phyloP scores from a whole-genome alignment of 2,888 invertebrate species.

The Leptinotarsa haldemani region DNA sequence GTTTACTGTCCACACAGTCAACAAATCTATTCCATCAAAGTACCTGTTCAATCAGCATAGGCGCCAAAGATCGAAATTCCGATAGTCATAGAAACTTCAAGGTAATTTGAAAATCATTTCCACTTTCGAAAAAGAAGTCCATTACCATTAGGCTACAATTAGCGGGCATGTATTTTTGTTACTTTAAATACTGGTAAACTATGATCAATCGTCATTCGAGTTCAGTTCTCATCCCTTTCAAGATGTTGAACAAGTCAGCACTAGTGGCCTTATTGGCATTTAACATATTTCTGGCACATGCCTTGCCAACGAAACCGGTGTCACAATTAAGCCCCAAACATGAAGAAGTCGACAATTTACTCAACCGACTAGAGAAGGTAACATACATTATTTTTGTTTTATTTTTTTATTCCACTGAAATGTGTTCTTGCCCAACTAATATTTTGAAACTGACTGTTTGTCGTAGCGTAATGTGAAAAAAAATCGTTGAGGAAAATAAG shows the following conservation, averaged over 20 bases:
- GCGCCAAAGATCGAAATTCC: neutral
- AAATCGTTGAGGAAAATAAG: neutral
- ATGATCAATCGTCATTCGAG: neutral
- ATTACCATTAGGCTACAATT: constrained; percentile 8
- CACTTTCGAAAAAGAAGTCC: neutral
- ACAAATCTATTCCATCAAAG: too few relatives aligned
- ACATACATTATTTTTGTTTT: neutral
- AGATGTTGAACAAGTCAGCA: constrained; percentile 20
- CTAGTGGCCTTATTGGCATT: constrained; percentile 11
- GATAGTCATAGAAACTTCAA: neutral
- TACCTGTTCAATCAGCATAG: neutral
- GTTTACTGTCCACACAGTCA: too few relatives aligned
- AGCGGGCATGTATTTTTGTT: neutral
- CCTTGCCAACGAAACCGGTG: constrained; percentile 1
- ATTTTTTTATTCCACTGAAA: too few relatives aligned
- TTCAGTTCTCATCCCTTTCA: constrained; percentile 3
- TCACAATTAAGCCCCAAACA: neutral
- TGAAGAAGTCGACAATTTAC: constrained; percentile 7
- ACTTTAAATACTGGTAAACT: constrained; percentile 13
- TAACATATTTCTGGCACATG: constrained; percentile 2
- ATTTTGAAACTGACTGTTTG: too few relatives aligned
- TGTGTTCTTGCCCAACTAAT: too few relatives aligned
- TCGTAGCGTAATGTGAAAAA: too few relatives aligned
- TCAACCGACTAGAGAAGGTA: constrained; percentile 18
- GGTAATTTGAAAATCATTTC: neutral